A percentile compares a stretch with the other conserved stretches of the same genome.
These are phyloP conservation scores for Palythoa grandiflora DNA, from an alignment of 92 coral and sea anemone species.

Conservation along the genomic window DNA sequence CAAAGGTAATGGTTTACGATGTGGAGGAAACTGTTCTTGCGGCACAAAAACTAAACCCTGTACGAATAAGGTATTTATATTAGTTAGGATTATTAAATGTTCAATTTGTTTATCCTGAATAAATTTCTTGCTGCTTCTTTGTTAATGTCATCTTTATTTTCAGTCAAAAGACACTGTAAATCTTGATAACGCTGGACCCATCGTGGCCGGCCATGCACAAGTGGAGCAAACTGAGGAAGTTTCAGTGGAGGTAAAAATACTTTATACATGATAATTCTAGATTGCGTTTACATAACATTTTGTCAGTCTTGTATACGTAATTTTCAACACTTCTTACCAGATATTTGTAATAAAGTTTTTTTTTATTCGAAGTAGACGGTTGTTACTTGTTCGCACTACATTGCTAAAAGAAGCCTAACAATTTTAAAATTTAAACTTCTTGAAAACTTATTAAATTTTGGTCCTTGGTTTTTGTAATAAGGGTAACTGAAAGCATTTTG, in stretches of 20 bases:
- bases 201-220: background rate
- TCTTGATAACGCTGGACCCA: background rate
- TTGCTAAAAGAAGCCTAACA: too few species aligned
- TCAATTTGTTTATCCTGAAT: too few species aligned
- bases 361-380: background rate
- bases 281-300: background rate
- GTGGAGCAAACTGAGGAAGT: background rate
- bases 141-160: background rate
- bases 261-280: background rate
- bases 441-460: background rate
- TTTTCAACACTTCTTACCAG: background rate
- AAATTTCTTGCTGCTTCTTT: background rate
- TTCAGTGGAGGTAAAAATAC: background rate
- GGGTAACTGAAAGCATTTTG: background rate
- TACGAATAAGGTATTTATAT: slow-evolving; percentile 37
- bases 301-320: background rate
- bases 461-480: background rate
- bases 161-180: background rate
- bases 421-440: background rate
- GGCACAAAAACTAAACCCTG: slow-evolving; percentile 49
- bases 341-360: background rate
- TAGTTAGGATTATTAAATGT: background rate
- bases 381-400: background rate
- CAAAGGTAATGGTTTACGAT: slow-evolving; percentile 35
- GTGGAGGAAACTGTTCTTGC: slow-evolving; percentile 42